phyloP scores from a whole-genome alignment of 2,113 vertebrate genomes.

The Calidris pugnax region DNA sequence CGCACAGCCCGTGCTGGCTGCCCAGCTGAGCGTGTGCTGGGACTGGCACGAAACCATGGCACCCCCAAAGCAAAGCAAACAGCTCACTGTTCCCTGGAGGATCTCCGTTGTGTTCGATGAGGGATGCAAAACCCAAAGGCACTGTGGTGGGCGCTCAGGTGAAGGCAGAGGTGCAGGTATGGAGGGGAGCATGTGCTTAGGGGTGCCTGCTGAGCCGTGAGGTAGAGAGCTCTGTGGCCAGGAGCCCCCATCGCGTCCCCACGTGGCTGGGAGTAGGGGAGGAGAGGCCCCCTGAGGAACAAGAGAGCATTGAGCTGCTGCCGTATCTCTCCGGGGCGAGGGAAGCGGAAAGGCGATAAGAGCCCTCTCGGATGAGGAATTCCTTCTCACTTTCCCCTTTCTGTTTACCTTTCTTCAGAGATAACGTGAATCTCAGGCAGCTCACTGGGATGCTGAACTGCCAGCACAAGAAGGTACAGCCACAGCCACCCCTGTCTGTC shows the following conservation, averaged over 20 bases:
- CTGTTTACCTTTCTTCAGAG: slow-evolving; percentile 56
- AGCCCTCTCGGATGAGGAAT: slow-evolving; percentile 57
- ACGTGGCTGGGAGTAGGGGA: rapidly evolving
- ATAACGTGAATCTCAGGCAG: slow-evolving; percentile 31
- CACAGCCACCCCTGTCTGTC: rapidly evolving
- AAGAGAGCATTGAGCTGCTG: slow-evolving; percentile 70
- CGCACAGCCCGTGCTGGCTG: background rate
- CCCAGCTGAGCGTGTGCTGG: background rate
- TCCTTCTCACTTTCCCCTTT: slow-evolving; percentile 76
- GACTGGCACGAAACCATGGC: rapidly evolving
- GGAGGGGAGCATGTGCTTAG: background rate
- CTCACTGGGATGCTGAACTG: background rate
- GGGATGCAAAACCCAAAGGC: background rate
- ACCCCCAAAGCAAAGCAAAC: background rate
- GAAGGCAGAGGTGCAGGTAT: background rate
- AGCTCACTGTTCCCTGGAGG: background rate
- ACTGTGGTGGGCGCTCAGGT: background rate
- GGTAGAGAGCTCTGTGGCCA: rapidly evolving
- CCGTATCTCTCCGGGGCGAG: slow-evolving; percentile 56
- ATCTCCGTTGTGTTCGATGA: background rate
- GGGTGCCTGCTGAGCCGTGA: rapidly evolving
- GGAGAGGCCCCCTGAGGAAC: slow-evolving; percentile 55
- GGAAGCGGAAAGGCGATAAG: slow-evolving; percentile 77
- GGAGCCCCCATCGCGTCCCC: background rate
- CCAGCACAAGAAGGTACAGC: background rate